Evolutionary conservation across 37 sponge, comb jelly and placozoan genomes (phyloP), one percentile per base, ranked within the genome.

Genomic region (Spongia lamella): DNA sequence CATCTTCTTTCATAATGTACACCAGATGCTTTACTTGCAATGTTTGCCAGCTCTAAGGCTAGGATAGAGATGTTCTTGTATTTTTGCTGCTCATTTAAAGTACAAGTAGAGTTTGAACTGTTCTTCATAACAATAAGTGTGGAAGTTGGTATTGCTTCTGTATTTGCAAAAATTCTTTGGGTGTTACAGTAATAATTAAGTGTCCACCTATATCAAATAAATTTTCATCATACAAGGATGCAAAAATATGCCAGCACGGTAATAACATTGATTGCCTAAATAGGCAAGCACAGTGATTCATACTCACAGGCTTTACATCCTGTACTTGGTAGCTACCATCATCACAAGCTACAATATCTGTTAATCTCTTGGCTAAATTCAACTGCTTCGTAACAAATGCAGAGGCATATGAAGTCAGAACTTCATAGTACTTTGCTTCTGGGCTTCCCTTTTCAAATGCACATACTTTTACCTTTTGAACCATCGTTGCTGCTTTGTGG

Each of bases 361-460:
- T 33, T 22, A 74, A 57, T 26, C 56, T 83, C 19, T 37, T 13
- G 27, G 49, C 21, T 0, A 65, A 36, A 19, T 37, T n/a, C 0
- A 83, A 22, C 60, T 83, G 83, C 60, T 76, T 56, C 25, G 17
- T 3, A 0, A 83, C 77, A 76, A 60, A 69, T 13, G 29, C 25
- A 0, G 66, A 25, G 30, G 80, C 80, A 86, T 86, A 86, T 6
- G 70, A 21, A 54, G 80, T 86, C 14, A 86, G 54, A 15, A 86
- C 39, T 68, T 29, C 21, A 7, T 61, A 66, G 34, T 73, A 86
- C 62, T 63, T 16, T 55, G 30, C 13, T 26, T 80, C 70, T 31
- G 76, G 68, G 30, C 35, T 50, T 21, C 74, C 80, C 1, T 64
- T 19, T 11, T 1, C 19, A 53, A 68, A 58, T 21, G 38, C 29